Conservation (phyloP, 2,113 vertebrate genomes). For the Dipodomys spectabilis region DNA sequence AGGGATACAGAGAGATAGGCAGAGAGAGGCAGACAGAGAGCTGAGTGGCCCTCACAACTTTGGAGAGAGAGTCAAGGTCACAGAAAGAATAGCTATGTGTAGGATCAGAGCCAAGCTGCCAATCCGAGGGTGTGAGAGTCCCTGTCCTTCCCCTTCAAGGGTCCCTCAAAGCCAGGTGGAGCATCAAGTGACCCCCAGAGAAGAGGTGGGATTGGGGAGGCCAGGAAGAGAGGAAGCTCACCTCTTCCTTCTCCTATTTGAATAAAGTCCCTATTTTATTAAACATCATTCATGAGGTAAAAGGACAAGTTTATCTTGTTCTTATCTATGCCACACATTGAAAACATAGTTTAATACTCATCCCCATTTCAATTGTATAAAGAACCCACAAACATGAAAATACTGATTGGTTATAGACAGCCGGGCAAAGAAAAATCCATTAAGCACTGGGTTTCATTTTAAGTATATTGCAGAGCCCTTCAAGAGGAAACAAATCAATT, state of each 20-base stretch:
- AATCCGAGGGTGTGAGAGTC: neutral
- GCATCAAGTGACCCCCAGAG: neutral
- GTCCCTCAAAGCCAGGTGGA: neutral
- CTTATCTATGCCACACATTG: neutral
- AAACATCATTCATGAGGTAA: slow-evolving; percentile 52
- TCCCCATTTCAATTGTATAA: slow-evolving; percentile 55
- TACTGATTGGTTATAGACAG: slow-evolving; percentile 66
- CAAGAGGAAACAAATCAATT: slow-evolving; percentile 77
- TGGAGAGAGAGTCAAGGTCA: neutral
- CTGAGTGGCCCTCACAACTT: neutral
- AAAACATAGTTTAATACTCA: slow-evolving; percentile 53
- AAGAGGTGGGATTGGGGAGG: neutral
- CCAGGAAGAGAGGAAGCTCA: neutral
- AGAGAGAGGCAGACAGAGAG: too few species aligned
- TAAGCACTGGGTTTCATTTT: slow-evolving; percentile 61
- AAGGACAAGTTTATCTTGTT: slow-evolving; percentile 44
- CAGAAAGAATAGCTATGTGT: neutral
- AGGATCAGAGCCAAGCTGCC: neutral
- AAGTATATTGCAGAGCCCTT: slow-evolving; percentile 56
- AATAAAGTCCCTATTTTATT: slow-evolving; percentile 12
- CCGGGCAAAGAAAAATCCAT: slow-evolving; percentile 66
- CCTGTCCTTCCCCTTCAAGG: neutral
- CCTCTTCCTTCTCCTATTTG: slow-evolving; percentile 27
- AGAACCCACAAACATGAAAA: slow-evolving; percentile 61
- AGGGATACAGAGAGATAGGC: too few species aligned